Conservation (phyloP, 2,797 vertebrate species). For the Carcharodon carcharias region DNA sequence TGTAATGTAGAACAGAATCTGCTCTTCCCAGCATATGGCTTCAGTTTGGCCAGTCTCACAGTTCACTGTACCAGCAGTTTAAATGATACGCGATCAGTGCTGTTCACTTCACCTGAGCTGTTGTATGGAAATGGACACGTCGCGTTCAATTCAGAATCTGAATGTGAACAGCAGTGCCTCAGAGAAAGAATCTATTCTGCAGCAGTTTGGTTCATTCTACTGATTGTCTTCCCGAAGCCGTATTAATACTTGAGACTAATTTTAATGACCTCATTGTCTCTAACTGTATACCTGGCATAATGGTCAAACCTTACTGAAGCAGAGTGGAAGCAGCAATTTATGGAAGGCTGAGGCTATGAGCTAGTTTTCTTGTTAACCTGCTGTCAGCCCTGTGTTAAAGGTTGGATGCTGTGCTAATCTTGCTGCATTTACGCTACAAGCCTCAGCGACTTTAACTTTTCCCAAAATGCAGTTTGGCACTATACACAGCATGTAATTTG, state of each 20-base stretch:
- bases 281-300: neutral
- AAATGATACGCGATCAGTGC: neutral
- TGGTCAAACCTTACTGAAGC: neutral
- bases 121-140: neutral
- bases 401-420: neutral
- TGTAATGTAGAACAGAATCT: neutral
- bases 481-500: neutral
- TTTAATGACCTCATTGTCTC: neutral
- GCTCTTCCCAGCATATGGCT: neutral
- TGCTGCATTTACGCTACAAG: neutral
- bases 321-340: neutral
- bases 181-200: neutral
- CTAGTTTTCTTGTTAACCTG: conserved; percentile 1
- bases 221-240: neutral
- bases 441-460: neutral
- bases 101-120: neutral
- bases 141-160: conserved; percentile 17
- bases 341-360: neutral
- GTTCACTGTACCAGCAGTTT: neutral
- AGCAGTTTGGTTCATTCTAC: neutral
- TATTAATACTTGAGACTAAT: neutral
- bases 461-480: neutral
- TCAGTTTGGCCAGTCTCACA: neutral
- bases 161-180: neutral
- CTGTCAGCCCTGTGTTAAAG: neutral